Evolutionary conservation across 1,140 invertebrate species (phyloP), one percentile per base, ranked within the genome.

Genomic region (Euura saliciscinereae): DNA sequence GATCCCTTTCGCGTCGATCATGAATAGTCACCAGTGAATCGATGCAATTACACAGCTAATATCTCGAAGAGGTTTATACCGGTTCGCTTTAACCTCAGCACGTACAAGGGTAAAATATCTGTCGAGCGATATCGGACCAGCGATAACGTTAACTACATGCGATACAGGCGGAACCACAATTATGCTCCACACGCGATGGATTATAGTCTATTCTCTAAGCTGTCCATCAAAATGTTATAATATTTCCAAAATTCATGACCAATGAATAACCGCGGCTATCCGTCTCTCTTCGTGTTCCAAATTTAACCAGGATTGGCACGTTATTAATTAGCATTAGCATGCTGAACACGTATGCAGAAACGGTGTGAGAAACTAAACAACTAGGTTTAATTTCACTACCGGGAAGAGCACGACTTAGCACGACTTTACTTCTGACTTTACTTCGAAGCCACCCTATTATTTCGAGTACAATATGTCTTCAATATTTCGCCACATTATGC

Each of bases 401-500:
- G n/a, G n/a, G n/a, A n/a, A n/a, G n/a, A n/a, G n/a, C n/a, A n/a
- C n/a, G n/a, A n/a, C n/a, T n/a, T n/a, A n/a, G n/a, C n/a, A n/a
- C n/a, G n/a, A n/a, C n/a, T n/a, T n/a, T n/a, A n/a, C n/a, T n/a
- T n/a, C n/a, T n/a, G n/a, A n/a, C n/a, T n/a, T n/a, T n/a, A n/a
- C n/a, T n/a, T n/a, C 28, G 28, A 28, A 28, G 28, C 28, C 28
- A 28, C 28, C 28, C 28, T 28, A 28, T 28, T 28, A 28, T 28
- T 28, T 28, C 28, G 28, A 28, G 28, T 28, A 28, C 0, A 28
- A 28, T 28, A 28, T 28, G 28, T 28, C 28, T 28, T 28, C 28
- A 28, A 28, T 28, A 28, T 28, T 28, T 28, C 28, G 28, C 28
- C 28, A 28, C 0, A 28, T 28, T 28, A 83, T 80, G 77, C 76